phyloP scores from a whole-genome alignment of 2,797 vertebrate species.

The Hydrolagus colliei region DNA sequence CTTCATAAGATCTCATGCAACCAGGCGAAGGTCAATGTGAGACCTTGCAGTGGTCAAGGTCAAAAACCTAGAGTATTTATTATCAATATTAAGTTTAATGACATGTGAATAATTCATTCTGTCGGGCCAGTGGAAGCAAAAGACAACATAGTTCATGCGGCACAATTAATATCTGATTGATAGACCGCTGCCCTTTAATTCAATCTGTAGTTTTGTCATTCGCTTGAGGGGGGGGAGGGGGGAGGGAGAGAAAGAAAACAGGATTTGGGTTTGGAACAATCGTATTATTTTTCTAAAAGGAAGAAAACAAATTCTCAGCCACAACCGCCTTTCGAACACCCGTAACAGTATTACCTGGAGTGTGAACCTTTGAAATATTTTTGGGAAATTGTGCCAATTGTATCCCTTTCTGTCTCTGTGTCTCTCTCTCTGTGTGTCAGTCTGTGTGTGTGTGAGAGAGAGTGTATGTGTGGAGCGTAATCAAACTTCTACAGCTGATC shows the following conservation, averaged over 20 bases:
- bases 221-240: too few relatives aligned
- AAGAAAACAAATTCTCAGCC: background rate
- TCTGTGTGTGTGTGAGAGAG: too few relatives aligned
- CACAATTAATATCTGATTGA: background rate
- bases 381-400: slow-evolving; percentile 7
- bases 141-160: background rate
- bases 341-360: slow-evolving; percentile 8
- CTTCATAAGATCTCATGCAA: background rate
- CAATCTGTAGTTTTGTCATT: background rate
- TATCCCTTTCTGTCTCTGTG: background rate
- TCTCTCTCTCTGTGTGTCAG: too few relatives aligned
- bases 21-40: background rate
- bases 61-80: slow-evolving; percentile 7
- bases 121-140: background rate
- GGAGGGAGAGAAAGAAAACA: background rate
- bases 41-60: slow-evolving; percentile 10
- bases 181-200: background rate
- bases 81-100: background rate
- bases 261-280: background rate
- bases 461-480: background rate
- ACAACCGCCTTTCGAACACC: background rate
- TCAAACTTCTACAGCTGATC: slow-evolving; percentile 9
- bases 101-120: slow-evolving; percentile 10
- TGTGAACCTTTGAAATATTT: slow-evolving; percentile 21
- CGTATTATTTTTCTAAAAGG: background rate